Base-by-base conservation (phyloP, 2,797 vertebrate genomes). In the Sebastes flavidus region DNA sequence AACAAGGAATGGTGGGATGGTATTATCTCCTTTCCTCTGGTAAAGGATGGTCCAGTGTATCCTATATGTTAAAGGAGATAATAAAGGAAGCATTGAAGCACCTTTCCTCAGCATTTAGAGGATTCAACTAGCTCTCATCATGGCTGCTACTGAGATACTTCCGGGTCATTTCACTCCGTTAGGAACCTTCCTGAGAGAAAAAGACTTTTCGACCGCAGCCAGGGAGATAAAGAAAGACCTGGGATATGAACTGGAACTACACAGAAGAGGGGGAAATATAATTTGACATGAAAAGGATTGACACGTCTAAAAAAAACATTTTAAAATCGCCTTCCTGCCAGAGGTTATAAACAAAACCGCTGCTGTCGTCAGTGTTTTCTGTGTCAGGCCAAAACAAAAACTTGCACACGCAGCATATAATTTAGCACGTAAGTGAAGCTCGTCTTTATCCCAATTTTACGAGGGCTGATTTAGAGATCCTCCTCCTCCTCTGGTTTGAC, bases 401-500 rank as follows among this genome's bases (percentile, higher is more conserved):
- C 20, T 5, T 73, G 54, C 61, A 52, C 24, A 46, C 16, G 5
- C 56, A 65, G 75, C 77, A 76, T 24, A 52, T 29, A 3, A 30
- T 72, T 65, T 6, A 32, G 29, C 11, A 58, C 56, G n/a, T 34
- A 65, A 81, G 75, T n/a, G 3, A 30, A 72, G 24, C 68, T 81
- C 2, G 24, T 55, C 56, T 59, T 72, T 42, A 49, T 71, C 55
- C 56, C 29, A 34, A 54, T 73, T 72, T 74, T 58, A 72, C 24
- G 7, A 69, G 1, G 1, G 75, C 54, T n/a, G 58, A 75, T 80
- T 55, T 74, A 77, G 52, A 80, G 32, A 65, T 8, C 6, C 20
- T 49, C 46, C 18, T 32, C 46, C 77, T 52, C 42, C 77, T 74
- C 49, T 25, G 78, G 42, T 79, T 20, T 70, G 78, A 86, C 62